Evolutionary conservation across 1,140 invertebrate species (phyloP), one percentile per base, ranked within the genome.

Genomic region (Ceratina japonica): DNA sequence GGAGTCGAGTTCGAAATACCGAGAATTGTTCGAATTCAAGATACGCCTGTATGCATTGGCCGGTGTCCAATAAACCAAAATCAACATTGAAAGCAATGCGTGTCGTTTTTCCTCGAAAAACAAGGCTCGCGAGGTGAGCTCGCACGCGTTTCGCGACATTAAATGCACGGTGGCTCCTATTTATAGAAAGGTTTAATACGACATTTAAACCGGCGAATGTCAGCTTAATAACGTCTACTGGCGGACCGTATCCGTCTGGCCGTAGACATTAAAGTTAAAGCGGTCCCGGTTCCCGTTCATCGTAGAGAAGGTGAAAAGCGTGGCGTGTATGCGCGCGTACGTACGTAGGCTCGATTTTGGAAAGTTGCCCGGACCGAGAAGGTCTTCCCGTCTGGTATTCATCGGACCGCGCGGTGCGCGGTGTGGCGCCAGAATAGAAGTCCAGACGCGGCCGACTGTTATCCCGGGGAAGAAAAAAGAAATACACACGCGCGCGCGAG

Each of bases 321-420:
- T 18, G 16, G 20, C 4, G 27, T 31, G 5, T 15, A 10, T 44
- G 5, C 37, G 37, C 10, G 10, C 37, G 10, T 31, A 31, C 27
- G 10, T 44, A 44, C 37, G 37, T 44, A 44, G 51, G 12, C 44
- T 56, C 18, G 58, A 56, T 69, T 84, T 84, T 87, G 86, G 86
- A 87, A 84, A 84, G 79, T 69, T 82, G 82, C 83, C 86, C 75
- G 51, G 7, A 61, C 63, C 49, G 52, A 68, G 54, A 76, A 18
- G 56, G 58, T 44, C 58, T 81, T 86, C 79, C 68, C 69, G 72
- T 27, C 52, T 56, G 65, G 37, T n/a, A 58, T 86, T 82, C 65
- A 51, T 61, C 74, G 82, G 77, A 84, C 54, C 49, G 65, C 24
- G 27, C 27, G 27, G 2, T 2, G 27, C 27, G 27, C 27, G 37